Evolutionary conservation across 2,113 vertebrate genomes (phyloP).

Genomic region (Lophotis ruficrista): DNA sequence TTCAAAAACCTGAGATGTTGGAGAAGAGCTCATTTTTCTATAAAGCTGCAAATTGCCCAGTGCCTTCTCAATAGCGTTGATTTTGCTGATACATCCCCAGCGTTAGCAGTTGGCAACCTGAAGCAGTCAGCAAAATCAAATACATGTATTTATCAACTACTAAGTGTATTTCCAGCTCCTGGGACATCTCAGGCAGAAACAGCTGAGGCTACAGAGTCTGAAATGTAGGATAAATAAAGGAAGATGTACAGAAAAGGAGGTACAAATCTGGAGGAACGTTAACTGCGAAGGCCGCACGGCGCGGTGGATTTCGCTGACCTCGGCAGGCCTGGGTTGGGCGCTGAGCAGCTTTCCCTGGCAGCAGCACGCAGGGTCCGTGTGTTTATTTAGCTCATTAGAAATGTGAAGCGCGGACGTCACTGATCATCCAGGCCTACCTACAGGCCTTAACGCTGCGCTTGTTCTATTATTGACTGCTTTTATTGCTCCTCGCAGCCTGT

Average conservation of each 20-base stretch:
- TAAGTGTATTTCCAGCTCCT: neutral
- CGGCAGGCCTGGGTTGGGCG: neutral
- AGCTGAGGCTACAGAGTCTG: neutral
- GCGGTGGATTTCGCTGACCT: neutral
- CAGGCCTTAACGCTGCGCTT: neutral
- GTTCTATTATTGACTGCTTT: neutral
- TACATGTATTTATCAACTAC: neutral
- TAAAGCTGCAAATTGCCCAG: neutral
- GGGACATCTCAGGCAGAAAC: neutral
- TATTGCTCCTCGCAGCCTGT: conserved; percentile 32
- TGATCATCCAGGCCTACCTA: neutral
- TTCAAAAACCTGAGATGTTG: neutral
- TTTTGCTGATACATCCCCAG: neutral
- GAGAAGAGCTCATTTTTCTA: neutral
- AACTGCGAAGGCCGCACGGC: neutral
- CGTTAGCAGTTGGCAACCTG: neutral
- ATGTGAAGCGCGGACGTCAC: neutral
- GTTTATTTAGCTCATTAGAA: neutral
- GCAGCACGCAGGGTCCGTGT: neutral
- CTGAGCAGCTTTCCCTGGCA: neutral
- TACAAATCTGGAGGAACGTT: neutral
- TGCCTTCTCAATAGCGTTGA: neutral
- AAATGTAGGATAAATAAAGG: neutral
- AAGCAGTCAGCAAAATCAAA: neutral
- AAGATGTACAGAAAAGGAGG: neutral